Conservation (phyloP, 2,888 invertebrate genomes). For the Plebejus argus region DNA sequence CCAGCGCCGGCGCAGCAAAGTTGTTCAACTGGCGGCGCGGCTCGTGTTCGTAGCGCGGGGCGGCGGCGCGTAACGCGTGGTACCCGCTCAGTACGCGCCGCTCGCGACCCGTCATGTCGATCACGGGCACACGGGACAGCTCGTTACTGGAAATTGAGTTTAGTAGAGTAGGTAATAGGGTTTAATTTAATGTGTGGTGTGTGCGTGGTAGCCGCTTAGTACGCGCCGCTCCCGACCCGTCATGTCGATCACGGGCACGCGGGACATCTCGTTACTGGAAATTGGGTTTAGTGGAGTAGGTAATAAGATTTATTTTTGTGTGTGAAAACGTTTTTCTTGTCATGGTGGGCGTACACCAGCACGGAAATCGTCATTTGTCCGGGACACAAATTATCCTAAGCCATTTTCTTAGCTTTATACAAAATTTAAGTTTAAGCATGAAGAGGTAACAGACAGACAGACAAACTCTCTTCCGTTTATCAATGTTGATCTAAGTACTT, state of each 20-base stretch:
- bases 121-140: constrained; percentile 95
- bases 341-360: no score
- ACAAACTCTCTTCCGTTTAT: neutral
- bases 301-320: no score
- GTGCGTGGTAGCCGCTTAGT: constrained; percentile 94
- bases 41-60: constrained; percentile 83
- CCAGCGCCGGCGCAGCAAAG: constrained; percentile 92
- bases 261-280: constrained; percentile 84
- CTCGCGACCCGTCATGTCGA: constrained; percentile 99
- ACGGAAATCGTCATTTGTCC: no score
- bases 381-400: no score
- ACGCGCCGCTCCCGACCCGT: constrained; percentile 97
- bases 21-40: constrained; percentile 83
- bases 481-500: no score
- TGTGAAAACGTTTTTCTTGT: no score
- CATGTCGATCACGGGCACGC: constrained; percentile 99
- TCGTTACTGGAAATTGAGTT: constrained; percentile 71
- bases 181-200: neutral
- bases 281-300: neutral
- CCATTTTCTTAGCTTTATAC: no score
- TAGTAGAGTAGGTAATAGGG: neutral
- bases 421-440: no score
- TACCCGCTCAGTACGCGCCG: constrained; percentile 95
- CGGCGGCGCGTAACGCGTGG: constrained; percentile 91
- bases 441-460: no score